Evolutionary conservation across 2,113 vertebrate species (phyloP).

Genomic region (Chaetura pelagica): DNA sequence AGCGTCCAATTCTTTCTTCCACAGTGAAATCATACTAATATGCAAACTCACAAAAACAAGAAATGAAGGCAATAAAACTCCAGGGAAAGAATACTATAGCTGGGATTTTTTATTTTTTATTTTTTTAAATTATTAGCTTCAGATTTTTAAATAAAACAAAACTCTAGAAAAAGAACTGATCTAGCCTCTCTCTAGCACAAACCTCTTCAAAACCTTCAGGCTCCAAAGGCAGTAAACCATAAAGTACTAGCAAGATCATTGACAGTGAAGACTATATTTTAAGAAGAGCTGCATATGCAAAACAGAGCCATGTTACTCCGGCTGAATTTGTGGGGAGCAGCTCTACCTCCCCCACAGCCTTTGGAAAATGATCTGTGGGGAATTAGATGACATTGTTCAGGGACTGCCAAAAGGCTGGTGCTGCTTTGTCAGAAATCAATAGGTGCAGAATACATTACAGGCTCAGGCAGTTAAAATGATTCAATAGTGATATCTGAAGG

Average conservation of each 20-base stretch:
- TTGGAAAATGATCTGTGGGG: not conserved
- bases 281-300: not conserved
- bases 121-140: not conserved
- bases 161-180: not conserved
- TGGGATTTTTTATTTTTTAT: not conserved
- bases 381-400: not conserved
- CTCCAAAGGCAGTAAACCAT: not conserved
- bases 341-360: not conserved
- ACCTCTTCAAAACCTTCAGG: not conserved
- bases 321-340: not conserved
- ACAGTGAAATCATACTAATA: not conserved
- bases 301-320: not conserved
- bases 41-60: not conserved
- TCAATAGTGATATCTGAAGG: not conserved
- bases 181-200: not conserved
- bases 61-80: not conserved
- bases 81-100: not conserved
- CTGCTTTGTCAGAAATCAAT: not conserved
- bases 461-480: not conserved
- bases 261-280: not conserved
- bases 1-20: not conserved
- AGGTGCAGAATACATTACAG: not conserved
- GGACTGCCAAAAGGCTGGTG: not conserved
- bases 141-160: conserved; percentile 34
- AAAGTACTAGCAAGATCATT: not conserved